Evolutionary conservation across 2,888 invertebrate species (phyloP).

Genomic region (Coelopa pilipes): DNA sequence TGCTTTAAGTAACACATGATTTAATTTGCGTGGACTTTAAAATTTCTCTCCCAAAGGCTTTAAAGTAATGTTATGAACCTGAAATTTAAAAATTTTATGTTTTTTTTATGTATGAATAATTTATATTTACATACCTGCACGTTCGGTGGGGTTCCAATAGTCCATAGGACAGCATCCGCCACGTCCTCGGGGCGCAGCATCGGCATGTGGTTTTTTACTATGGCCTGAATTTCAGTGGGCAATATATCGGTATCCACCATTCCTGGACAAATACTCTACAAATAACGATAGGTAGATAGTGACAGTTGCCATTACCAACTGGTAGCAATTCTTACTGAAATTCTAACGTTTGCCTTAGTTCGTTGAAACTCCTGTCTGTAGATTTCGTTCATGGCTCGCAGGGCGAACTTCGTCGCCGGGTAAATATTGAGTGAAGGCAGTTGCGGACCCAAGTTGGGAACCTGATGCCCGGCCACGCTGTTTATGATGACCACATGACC

Average conservation of each 20-base stretch:
- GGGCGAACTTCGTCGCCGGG: conserved; percentile 64
- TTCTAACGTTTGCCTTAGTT: conserved; percentile 59
- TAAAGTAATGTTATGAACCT: conserved; percentile 30
- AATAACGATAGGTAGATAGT: neutral
- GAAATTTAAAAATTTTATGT: neutral
- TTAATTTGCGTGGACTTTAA: neutral
- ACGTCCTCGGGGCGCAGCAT: conserved; percentile 59
- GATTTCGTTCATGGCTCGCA: conserved; percentile 66
- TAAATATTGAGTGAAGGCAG: conserved; percentile 65
- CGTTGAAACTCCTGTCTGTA: conserved; percentile 65
- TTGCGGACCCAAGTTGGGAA: conserved; percentile 59
- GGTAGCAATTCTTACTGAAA: conserved; percentile 57
- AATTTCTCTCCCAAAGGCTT: conserved; percentile 32
- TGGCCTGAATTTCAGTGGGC: conserved; percentile 54
- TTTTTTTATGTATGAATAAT: neutral
- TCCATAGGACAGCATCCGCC: conserved; percentile 62
- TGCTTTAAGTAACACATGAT: no score
- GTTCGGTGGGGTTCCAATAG: conserved; percentile 59
- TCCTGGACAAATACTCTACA: conserved; percentile 62
- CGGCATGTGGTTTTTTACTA: conserved; percentile 58
- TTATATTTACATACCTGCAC: conserved; percentile 54
- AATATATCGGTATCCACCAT: conserved; percentile 62
- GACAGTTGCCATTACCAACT: neutral
- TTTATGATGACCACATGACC: conserved; percentile 70
- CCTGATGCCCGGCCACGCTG: conserved; percentile 64